Conservation (phyloP, 1,140 invertebrate species). For the Mya arenaria region DNA sequence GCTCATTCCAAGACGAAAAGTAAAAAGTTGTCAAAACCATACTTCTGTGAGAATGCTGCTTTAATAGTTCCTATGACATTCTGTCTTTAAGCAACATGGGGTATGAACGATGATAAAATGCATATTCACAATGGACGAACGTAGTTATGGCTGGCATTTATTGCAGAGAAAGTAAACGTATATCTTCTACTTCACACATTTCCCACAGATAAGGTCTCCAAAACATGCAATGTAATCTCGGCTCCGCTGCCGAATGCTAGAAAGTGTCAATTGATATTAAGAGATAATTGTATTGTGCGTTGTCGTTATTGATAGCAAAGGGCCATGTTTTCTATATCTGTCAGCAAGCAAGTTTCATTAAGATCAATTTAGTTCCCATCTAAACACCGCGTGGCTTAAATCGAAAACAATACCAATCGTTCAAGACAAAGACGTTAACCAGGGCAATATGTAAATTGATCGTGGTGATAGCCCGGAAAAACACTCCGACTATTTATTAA, state of each 20-base stretch:
- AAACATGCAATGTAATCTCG: conserved; percentile 31
- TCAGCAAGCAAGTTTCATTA: conserved; percentile 49
- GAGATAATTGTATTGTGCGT: conserved; percentile 48
- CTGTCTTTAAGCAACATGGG: too few relatives aligned
- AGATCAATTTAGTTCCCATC: conserved; percentile 51
- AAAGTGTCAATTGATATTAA: conserved; percentile 52
- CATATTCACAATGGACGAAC: neutral
- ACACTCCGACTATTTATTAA: too few relatives aligned
- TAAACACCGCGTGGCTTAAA: conserved; percentile 38
- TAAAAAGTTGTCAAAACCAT: too few relatives aligned
- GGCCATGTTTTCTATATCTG: conserved; percentile 53
- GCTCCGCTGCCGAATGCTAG: conserved; percentile 1
- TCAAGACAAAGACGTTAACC: conserved; percentile 44
- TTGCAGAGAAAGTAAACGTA: conserved; percentile 8
- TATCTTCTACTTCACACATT: conserved; percentile 25
- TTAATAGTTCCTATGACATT: too few relatives aligned
- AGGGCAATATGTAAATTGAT: conserved; percentile 43
- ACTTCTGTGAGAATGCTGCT: too few relatives aligned
- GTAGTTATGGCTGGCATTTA: conserved; percentile 9
- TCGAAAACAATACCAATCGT: conserved; percentile 44
- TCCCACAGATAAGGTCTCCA: conserved; percentile 4
- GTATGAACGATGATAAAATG: too few relatives aligned
- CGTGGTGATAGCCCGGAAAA: conserved; percentile 3
- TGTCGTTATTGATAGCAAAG: conserved; percentile 36
- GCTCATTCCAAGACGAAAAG: too few relatives aligned